These are phyloP conservation scores for Eleginops maclovinus DNA, from an alignment of 2,113 vertebrate species.

Conservation along the genomic window DNA sequence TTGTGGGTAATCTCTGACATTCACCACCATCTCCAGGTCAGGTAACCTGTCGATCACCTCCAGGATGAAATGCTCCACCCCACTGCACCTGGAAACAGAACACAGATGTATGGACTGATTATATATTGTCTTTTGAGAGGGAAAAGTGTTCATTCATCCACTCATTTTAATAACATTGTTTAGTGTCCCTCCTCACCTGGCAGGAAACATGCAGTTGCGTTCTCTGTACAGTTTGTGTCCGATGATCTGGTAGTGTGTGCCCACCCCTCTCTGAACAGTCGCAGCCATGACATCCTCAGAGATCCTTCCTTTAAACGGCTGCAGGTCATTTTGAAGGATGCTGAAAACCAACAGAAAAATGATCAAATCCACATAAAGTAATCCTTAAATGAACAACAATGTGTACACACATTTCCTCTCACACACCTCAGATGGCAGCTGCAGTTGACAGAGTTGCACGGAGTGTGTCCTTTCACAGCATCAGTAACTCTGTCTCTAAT, in stretches of 20 bases:
- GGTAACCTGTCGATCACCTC: conserved; percentile 88
- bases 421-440: conserved; percentile 90
- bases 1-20: conserved; percentile 97
- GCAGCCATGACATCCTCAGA: conserved; percentile 87
- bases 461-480: conserved; percentile 81
- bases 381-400: background rate
- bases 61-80: conserved; percentile 96
- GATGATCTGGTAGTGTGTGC: conserved; percentile 96
- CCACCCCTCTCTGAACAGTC: conserved; percentile 87
- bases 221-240: conserved; percentile 91
- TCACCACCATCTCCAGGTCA: conserved; percentile 96
- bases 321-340: conserved; percentile 89
- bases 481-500: conserved; percentile 61
- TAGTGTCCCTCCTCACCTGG: conserved; percentile 84
- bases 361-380: background rate
- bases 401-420: background rate
- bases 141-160: too few relatives aligned
- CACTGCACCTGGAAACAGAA: conserved; percentile 87
- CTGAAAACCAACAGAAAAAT: conserved; percentile 70
- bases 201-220: conserved; percentile 95
- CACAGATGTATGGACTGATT: too few relatives aligned
- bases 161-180: background rate
- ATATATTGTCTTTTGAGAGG: too few relatives aligned
- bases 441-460: conserved; percentile 89
- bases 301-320: conserved; percentile 88